A percentile compares a stretch with the other conserved stretches of the same genome.
Conservation (phyloP, 2,797 vertebrate genomes). For the Parambassis ranga region DNA sequence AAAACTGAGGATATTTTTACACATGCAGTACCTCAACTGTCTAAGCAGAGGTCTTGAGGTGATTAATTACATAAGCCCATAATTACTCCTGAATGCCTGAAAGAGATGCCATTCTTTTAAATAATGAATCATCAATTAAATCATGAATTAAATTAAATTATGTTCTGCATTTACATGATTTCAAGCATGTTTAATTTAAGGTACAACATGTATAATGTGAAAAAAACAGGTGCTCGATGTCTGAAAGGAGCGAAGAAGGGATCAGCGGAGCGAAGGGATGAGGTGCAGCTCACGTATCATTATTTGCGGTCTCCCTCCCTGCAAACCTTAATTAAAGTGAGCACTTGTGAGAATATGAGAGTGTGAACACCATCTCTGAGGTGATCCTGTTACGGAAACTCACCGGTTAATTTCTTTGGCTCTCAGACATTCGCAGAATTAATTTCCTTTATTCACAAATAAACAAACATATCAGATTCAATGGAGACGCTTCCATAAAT, state of each 20-base stretch:
- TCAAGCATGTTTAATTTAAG: not conserved
- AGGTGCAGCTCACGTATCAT: constrained; percentile 43
- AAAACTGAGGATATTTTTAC: too few relatives aligned
- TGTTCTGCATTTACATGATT: not conserved
- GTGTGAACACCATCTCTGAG: constrained; percentile 51
- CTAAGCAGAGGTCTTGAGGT: not conserved
- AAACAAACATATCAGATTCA: constrained; percentile 25
- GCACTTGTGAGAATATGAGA: constrained; percentile 50
- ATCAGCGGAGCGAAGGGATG: constrained; percentile 20
- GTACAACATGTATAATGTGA: not conserved
- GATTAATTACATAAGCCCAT: not conserved
- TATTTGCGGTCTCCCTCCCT: constrained; percentile 9
- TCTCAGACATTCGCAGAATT: constrained; percentile 12
- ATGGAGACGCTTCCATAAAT: not conserved
- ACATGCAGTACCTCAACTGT: too few relatives aligned
- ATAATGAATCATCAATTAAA: constrained; percentile 18
- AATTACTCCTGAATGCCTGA: not conserved
- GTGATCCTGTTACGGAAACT: constrained; percentile 58
- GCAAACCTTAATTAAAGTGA: constrained; percentile 75
- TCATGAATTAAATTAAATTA: too few relatives aligned
- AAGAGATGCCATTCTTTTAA: not conserved
- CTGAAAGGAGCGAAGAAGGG: constrained; percentile 6
- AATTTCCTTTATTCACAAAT: constrained; percentile 36
- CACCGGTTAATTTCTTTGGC: constrained; percentile 41
- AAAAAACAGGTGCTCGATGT: not conserved